Conservation (phyloP, 2,888 invertebrate species). For the Ochropleura plecta region DNA sequence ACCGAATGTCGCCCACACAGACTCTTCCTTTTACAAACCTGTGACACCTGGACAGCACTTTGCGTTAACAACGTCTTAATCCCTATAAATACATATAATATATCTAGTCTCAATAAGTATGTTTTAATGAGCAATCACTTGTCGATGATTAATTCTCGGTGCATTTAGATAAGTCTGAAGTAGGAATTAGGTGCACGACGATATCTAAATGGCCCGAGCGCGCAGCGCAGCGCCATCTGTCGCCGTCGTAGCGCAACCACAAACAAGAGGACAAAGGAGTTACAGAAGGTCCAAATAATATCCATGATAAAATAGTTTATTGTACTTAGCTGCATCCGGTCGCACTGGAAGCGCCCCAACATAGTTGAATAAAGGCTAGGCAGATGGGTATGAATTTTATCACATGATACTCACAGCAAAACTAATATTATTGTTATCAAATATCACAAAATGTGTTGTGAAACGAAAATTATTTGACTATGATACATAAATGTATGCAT, state of each 20-base stretch:
- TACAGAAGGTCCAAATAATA: conserved; percentile 2
- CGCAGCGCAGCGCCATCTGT: conserved; percentile 29
- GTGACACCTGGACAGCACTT: too few relatives aligned
- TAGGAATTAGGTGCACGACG: neutral
- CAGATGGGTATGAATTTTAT: neutral
- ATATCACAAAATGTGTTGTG: too few relatives aligned
- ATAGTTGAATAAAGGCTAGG: neutral
- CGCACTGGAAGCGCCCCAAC: neutral
- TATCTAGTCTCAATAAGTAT: neutral
- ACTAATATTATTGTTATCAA: neutral
- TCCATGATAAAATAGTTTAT: neutral
- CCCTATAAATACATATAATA: neutral
- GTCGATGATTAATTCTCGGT: neutral
- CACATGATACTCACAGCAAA: too few relatives aligned
- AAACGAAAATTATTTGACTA: neutral
- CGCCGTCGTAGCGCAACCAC: neutral
- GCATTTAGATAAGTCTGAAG: neutral
- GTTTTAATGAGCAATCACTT: neutral
- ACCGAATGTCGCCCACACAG: too few relatives aligned
- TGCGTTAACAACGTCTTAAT: neutral
- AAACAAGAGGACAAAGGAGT: neutral
- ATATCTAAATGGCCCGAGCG: neutral
- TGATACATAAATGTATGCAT: too few relatives aligned
- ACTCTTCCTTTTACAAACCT: too few relatives aligned
- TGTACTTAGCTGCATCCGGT: neutral